A percentile compares a stretch with the other conserved stretches of the same genome.
Evolutionary conservation across 2,888 invertebrate genomes (phyloP).

Genomic region (Perizoma affinitatum): DNA sequence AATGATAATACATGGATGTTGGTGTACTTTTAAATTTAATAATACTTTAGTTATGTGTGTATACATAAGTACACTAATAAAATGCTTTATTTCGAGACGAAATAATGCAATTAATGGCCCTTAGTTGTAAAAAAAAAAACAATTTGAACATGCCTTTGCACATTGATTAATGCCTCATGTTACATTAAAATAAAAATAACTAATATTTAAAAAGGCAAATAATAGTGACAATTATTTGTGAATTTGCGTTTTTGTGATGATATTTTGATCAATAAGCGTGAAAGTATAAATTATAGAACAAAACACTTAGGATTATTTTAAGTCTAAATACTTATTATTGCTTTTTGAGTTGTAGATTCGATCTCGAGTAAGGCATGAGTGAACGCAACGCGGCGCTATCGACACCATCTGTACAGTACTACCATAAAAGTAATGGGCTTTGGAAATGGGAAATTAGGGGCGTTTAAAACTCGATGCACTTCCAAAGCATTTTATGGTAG

Average conservation of each 20-base stretch:
- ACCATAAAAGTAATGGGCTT: not conserved
- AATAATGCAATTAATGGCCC: not conserved
- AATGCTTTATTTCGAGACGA: not conserved
- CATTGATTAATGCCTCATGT: too few relatives aligned
- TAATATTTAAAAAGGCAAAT: too few relatives aligned
- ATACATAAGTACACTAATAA: not conserved
- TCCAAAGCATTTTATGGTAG: too few relatives aligned
- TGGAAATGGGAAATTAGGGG: too few relatives aligned
- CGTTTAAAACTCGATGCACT: too few relatives aligned
- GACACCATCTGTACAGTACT: slow-evolving; percentile 1
- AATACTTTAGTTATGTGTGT: not conserved
- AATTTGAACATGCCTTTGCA: too few relatives aligned
- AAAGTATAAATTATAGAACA: slow-evolving; percentile 14
- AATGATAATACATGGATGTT: too few relatives aligned
- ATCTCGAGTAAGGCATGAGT: slow-evolving; percentile 19
- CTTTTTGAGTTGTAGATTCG: slow-evolving; percentile 39
- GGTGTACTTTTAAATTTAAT: too few relatives aligned
- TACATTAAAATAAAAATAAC: too few relatives aligned
- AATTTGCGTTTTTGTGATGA: slow-evolving; percentile 29
- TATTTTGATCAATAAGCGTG: slow-evolving; percentile 21
- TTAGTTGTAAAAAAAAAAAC: not conserved
- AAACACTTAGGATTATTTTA: slow-evolving; percentile 47
- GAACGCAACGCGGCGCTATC: slow-evolving; percentile 1
- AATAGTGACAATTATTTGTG: slow-evolving; percentile 14
- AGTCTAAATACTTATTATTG: slow-evolving; percentile 47